Conservation (phyloP, 2,113 vertebrate species). For the Lepus europaeus region DNA sequence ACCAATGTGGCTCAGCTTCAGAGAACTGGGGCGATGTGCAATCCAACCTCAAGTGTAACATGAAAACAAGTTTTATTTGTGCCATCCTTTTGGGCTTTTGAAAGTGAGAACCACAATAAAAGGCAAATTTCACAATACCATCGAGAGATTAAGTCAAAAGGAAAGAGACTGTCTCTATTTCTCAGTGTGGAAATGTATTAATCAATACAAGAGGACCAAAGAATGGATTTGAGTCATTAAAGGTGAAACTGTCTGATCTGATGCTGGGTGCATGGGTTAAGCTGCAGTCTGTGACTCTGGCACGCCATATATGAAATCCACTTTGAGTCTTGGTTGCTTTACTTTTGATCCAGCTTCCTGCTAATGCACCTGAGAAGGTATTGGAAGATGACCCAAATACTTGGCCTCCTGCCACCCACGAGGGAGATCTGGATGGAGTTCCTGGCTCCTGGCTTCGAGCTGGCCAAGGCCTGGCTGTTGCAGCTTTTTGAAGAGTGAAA, state of each 20-base stretch:
- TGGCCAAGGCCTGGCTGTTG: too few species aligned
- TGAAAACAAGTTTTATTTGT: neutral
- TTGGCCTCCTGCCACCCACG: too few species aligned
- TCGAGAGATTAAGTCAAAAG: neutral
- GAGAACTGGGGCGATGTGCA: neutral
- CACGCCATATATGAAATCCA: too few species aligned
- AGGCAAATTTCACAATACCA: neutral
- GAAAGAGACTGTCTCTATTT: neutral
- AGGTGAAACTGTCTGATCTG: neutral
- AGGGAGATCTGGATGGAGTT: too few species aligned
- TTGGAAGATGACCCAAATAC: too few species aligned
- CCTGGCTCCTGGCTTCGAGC: too few species aligned
- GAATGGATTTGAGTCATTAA: neutral
- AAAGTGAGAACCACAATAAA: neutral
- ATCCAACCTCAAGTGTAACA: neutral
- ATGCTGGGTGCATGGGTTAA: too few species aligned
- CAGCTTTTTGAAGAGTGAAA: too few species aligned
- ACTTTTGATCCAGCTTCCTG: too few species aligned
- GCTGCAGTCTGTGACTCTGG: too few species aligned
- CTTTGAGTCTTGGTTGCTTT: too few species aligned
- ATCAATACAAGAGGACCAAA: neutral
- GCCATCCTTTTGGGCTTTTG: neutral
- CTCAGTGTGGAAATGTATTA: neutral
- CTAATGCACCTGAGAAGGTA: too few species aligned
- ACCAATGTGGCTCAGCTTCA: neutral